Conservation (phyloP, 2,113 vertebrate species). For the Centropristis striata region DNA sequence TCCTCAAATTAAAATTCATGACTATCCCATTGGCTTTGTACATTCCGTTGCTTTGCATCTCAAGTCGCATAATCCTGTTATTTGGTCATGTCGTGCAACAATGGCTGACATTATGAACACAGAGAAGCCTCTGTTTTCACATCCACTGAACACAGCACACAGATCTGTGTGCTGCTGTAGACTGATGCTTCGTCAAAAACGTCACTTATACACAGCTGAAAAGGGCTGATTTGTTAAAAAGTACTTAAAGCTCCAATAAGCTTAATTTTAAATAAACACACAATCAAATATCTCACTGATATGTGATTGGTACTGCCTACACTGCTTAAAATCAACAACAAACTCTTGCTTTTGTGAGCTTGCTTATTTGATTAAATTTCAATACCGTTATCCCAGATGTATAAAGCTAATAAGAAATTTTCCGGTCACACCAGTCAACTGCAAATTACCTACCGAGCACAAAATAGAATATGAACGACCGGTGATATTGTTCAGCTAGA, state of each 20-base stretch:
- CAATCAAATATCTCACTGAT: neutral
- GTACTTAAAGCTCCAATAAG: neutral
- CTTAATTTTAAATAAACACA: neutral
- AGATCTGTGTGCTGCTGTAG: constrained; percentile 3
- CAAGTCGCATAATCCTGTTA: constrained; percentile 43
- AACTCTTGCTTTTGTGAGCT: neutral
- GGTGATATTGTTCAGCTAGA: neutral
- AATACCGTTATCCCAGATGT: too few relatives aligned
- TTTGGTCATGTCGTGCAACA: constrained; percentile 47
- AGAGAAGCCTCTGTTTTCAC: constrained; percentile 42
- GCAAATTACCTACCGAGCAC: neutral
- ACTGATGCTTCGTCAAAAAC: neutral
- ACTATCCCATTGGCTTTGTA: constrained; percentile 1
- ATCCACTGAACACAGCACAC: constrained; percentile 20
- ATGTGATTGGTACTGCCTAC: neutral
- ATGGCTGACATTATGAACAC: constrained; percentile 57
- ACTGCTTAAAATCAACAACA: neutral
- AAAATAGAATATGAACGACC: neutral
- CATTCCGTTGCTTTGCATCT: constrained; percentile 31
- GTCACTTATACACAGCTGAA: neutral
- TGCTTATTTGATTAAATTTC: neutral
- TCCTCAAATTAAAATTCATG: neutral
- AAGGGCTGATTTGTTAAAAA: neutral
- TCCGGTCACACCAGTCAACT: neutral
- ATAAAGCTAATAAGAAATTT: too few relatives aligned